Conservation (phyloP, 2,888 invertebrate genomes). For the Pheosia gnoma region DNA sequence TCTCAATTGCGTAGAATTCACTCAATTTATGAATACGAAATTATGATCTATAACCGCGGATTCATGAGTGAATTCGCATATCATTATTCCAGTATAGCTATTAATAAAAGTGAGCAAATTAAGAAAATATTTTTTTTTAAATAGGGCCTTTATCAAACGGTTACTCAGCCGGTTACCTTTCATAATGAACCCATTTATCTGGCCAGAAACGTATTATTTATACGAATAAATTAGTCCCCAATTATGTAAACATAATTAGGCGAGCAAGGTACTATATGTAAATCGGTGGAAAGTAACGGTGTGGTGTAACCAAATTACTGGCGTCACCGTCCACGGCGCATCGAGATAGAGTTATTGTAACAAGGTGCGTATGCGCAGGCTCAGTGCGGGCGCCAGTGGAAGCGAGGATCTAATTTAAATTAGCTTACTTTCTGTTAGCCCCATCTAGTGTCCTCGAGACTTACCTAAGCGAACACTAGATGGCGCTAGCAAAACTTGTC, state of each 20-base stretch:
- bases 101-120: no score
- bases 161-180: not conserved
- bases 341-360: constrained; percentile 43
- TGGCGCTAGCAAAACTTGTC: no score
- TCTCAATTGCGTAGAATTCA: no score
- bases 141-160: no score
- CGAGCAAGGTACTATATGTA: constrained; percentile 28
- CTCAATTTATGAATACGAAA: no score
- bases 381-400: constrained; percentile 6
- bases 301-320: constrained; percentile 27
- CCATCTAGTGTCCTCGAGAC: no score
- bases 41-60: no score
- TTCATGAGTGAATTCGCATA: no score
- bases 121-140: no score
- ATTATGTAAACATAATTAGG: constrained; percentile 42
- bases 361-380: constrained; percentile 22
- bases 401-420: constrained; percentile 11
- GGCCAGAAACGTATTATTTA: constrained; percentile 1
- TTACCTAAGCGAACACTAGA: no score
- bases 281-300: constrained; percentile 39
- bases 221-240: constrained; percentile 31
- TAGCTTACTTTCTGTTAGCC: no score
- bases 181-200: constrained; percentile 2
- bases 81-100: no score
- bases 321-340: constrained; percentile 32